Base-by-base conservation (phyloP, 2,888 invertebrate genomes). In the Watsonalla cultraria region DNA sequence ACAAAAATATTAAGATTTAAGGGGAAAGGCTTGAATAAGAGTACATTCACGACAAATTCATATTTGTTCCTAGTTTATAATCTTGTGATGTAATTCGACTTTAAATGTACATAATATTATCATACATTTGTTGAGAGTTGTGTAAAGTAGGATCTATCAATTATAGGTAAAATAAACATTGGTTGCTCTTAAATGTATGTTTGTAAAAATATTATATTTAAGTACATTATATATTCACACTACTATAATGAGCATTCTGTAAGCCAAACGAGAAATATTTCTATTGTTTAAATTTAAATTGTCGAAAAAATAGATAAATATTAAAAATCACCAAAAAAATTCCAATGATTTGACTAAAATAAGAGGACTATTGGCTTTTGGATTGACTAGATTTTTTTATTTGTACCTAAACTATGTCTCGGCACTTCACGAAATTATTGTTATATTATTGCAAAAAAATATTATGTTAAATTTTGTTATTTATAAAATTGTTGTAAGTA, bases 381-480 rank as follows among this genome's bases (percentile, higher is more conserved):
- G 24, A 24, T 24, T 24, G 24, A 4, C 24, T 24, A 24, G 24
- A 24, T 24, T 24, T 24, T 24, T 24, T 24, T 24, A 24, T 24
- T 24, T 24, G 4, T 24, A 24, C 24, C 24, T 2, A 24, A 24
- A 24, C 24, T 24, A 4, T 24, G 24, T 4, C 24, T 46, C 51
- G 33, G 24, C 46, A 51, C 11, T 50, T 54, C 54, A 53, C 39
- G 51, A 55, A 61, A 51, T 51, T 54, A 64, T 65, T 53, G 58
- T 67, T 65, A 64, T 53, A 66, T 69, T 58, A 37, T 62, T 49
- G 14, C 11, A 37, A 65, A 52, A 67, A 66, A 65, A 68, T 78
- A 77, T 79, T 82, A 78, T 80, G 82, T 82, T 82, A 76, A 49
- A 77, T 80, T 78, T 82, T 83, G 82, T 84, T 86, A 79, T 82